Base-by-base conservation (phyloP, 2,797 vertebrate genomes). In the Cyclura pinguis region DNA sequence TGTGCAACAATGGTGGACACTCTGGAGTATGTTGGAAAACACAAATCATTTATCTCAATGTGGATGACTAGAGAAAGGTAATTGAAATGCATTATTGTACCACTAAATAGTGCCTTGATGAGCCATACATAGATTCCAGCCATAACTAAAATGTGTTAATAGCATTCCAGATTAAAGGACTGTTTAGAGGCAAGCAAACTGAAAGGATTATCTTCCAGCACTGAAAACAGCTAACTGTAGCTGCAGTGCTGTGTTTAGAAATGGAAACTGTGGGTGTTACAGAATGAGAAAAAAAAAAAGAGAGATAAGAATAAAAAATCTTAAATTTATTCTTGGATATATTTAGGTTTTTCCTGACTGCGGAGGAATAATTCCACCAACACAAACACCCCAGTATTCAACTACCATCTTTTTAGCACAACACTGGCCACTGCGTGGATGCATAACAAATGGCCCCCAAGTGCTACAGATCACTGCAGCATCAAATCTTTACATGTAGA, bases 21-120 rank as follows among this genome's bases (percentile, higher is more conserved):
- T 83, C 81, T 76, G 55, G 27, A 84, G 85, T 88, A 89, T 29
- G 84, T 32, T 42, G 22, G 76, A 84, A 77, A 90, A 81, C 5
- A 6, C 57, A 87, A 93, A 3, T 18, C 35, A 1, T 87, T 47
- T 89, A 2, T 88, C 78, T 89, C 42, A 90, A 16, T 69, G 67
- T 69, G 67, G 73, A 14, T 80, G 5, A n/a, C 88, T 92, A 83
- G 27, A 16, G 32, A 72, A 4, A 4, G 1, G 32, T 92, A 27
- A 92, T 38, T 85, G 81, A 84, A 88, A 93, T 78, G 72, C 0
- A 42, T 80, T 86, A 32, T 5, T 14, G 32, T 13, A 5, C 42
- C 32, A 24, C 6, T 86, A 55, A 84, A 73, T 29, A 72, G 20
- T 76, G 0, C 8, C 80, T 64, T 72, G 89, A 20, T 72, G 59